Evolutionary conservation across 2,113 vertebrate genomes (phyloP), one percentile per base, ranked within the genome.

Genomic region (Pterocles orientalis): DNA sequence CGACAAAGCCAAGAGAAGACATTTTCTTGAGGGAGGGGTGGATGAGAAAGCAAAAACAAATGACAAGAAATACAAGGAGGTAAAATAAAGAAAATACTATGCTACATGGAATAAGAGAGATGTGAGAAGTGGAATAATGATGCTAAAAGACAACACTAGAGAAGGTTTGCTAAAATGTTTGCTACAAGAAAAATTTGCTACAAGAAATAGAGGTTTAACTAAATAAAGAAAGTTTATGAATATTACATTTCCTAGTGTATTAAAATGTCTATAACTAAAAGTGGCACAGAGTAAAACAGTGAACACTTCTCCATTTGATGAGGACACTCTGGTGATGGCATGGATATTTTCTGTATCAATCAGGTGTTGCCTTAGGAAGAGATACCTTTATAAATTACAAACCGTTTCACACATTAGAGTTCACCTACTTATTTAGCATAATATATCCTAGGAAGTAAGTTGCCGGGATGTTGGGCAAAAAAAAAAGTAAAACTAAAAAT

Each of bases 41-140:
- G 61, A 94, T 94, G 48, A 87, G 14, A 89, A 89, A 93, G 65
- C 14, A 82, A 85, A 90, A 82, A 45, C 14, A 64, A 93, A 88
- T n/a, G 48, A 90, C 21, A 79, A 90, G 75, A 87, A 82, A 82
- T 65, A 77, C 10, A 76, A 82, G 20, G 26, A 71, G 31, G 56
- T 77, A 82, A 93, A 81, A 41, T 10, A 78, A 58, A 34, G 51
- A 84, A 91, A 95, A 91, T 60, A 87, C 84, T 87, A 90, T 71
- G 14, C 78, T 95, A 95, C 57, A 80, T 87, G 95, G 58, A 54
- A 18, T 25, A 92, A 82, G 68, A 93, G 7, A 9, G 18, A 86
- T 89, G 45, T 43, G 6, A 79, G 70, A 92, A 82, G 19, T 56
- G 53, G 62, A 95, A 90, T 39, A 78, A 62, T 70, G 65, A 92